Evolutionary conservation across 2,113 vertebrate species (phyloP).

Genomic region (Chlorodrepanis virens): DNA sequence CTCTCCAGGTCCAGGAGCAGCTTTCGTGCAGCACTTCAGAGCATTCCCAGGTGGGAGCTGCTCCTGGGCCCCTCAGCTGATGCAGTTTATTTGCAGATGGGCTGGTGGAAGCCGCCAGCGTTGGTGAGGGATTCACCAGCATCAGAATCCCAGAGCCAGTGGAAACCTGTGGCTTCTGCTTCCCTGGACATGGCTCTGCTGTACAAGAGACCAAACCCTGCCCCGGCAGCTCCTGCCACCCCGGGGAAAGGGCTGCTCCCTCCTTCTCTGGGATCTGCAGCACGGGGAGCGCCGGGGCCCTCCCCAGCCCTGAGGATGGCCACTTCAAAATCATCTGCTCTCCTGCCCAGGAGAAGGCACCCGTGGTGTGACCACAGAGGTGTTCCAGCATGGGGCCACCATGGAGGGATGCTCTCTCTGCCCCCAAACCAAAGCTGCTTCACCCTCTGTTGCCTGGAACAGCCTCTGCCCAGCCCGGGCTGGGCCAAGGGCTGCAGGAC

Average conservation of each 20-base stretch:
- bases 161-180: conserved; percentile 88
- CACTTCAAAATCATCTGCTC: conserved; percentile 70
- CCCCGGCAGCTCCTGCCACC: background rate
- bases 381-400: background rate
- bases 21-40: background rate
- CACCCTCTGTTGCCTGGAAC: background rate
- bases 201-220: conserved; percentile 16
- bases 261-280: background rate
- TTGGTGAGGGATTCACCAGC: background rate
- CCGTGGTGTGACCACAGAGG: background rate
- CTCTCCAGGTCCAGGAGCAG: background rate
- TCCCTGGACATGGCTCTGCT: conserved; percentile 71
- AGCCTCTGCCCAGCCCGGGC: background rate
- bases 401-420: background rate
- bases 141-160: conserved; percentile 68
- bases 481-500: background rate
- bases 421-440: background rate
- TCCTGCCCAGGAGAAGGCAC: conserved; percentile 67
- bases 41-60: background rate
- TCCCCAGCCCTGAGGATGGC: background rate
- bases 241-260: background rate
- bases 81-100: conserved; percentile 34
- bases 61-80: background rate
- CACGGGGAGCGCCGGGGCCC: background rate
- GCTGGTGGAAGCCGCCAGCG: conserved; percentile 23